Evolutionary conservation across 2,797 vertebrate genomes (phyloP), one percentile per base, ranked within the genome.

Genomic region (Tenualosa ilisha): DNA sequence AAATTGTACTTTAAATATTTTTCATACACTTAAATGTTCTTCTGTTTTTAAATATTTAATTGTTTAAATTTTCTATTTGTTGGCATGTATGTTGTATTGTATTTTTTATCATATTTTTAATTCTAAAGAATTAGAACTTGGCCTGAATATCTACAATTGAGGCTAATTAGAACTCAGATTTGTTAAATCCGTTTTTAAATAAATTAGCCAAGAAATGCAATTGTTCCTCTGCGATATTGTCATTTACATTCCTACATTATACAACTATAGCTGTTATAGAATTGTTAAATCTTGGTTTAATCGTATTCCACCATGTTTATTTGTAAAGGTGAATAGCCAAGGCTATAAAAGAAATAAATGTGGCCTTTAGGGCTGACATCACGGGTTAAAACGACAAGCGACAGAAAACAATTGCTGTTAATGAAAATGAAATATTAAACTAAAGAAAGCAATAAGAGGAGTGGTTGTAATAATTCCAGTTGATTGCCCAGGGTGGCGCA

Each of bases 371-470:
- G 54, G 54, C 17, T 56, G 20, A 56, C 51, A 15, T 13, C 51
- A 53, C 11, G 15, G 2, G 20, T 56, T 56, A 56, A 56, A 56
- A 56, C 20, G 50, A 51, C 7, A 51, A 51, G 11, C 1, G 54
- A 56, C 54, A 61, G 59, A 61, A 61, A 61, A 61, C 6, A n/a
- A 6, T 24, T 61, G 2, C 1, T 61, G 59, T 17, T 5, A 22
- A 40, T 37, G 15, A 86, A 84, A 88, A 86, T 40, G n/a, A 86
- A 87, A 89, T 92, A 90, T 92, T 89, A 88, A 88, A 89, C 87
- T 89, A 90, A 90, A 84, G 86, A 82, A 87, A 87, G 91, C 88
- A 91, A 90, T 92, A 91, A 91, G 83, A 87, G 82, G 72, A 87
- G 26, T 87, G 88, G 85, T 90, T 22, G 15, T 37, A 90, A 91